A percentile compares a stretch with the other conserved stretches of the same genome.
Conservation (phyloP, 2,797 vertebrate species). For the Oophaga sylvatica region DNA sequence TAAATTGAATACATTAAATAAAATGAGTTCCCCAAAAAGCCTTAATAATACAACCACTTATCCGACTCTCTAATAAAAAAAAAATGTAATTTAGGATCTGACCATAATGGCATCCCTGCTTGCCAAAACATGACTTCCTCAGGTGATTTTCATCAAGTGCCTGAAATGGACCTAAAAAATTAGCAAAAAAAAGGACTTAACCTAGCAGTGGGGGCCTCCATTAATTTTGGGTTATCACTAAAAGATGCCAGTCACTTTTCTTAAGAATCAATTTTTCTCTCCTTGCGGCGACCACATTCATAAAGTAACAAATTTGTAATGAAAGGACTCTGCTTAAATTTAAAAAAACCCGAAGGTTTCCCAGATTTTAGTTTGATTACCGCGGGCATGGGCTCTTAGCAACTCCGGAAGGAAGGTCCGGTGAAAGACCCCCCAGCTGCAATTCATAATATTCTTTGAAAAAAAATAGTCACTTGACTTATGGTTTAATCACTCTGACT, state of each 20-base stretch:
- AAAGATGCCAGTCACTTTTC: slow-evolving; percentile 99
- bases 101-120: slow-evolving; percentile 89
- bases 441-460: slow-evolving; percentile 94
- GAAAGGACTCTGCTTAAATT: slow-evolving; percentile 98
- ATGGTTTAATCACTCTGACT: slow-evolving; percentile 99
- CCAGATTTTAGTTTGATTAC: slow-evolving; percentile 99
- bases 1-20: slow-evolving; percentile 77
- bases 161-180: slow-evolving; percentile 99
- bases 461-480: slow-evolving; percentile 95
- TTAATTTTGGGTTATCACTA: slow-evolving; percentile 98
- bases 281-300: slow-evolving; percentile 92
- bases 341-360: slow-evolving; percentile 91
- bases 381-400: slow-evolving; percentile 98
- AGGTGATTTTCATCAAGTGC: slow-evolving; percentile 94
- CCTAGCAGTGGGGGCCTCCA: slow-evolving; percentile 94
- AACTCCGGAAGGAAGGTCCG: slow-evolving; percentile 88
- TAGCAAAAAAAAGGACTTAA: slow-evolving; percentile 99
- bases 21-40: slow-evolving; percentile 63
- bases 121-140: slow-evolving; percentile 97
- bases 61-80: slow-evolving; percentile 83
- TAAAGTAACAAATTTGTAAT: slow-evolving; percentile 98
- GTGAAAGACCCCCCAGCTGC: slow-evolving; percentile 98
- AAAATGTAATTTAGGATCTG: slow-evolving; percentile 89
- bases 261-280: slow-evolving; percentile 96
- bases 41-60: slow-evolving; percentile 76